Conservation (phyloP, 2,113 vertebrate genomes). For the Camelus bactrianus region DNA sequence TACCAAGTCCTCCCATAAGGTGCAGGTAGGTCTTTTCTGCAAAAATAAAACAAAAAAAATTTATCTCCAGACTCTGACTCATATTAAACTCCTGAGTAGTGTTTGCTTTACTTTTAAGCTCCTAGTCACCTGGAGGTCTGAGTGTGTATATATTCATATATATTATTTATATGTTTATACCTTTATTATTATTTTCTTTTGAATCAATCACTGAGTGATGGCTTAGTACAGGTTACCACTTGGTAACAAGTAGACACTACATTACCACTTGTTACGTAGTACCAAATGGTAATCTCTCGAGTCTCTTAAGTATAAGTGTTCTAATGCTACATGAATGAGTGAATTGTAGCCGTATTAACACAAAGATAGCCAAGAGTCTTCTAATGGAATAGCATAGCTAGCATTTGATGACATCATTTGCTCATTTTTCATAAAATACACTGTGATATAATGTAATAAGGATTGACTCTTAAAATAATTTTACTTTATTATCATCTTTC, state of each 20-base stretch:
- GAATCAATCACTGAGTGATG: background rate
- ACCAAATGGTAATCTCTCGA: background rate
- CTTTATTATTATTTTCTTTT: conserved; percentile 3
- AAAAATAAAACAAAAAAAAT: conserved; percentile 41
- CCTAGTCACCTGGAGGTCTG: background rate
- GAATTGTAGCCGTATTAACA: background rate
- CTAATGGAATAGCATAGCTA: background rate
- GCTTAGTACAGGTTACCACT: background rate
- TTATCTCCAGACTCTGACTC: background rate
- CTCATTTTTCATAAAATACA: conserved; percentile 49
- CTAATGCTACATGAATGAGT: background rate
- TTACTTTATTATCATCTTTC: conserved; percentile 53
- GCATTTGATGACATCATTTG: conserved; percentile 27
- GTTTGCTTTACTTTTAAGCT: conserved; percentile 53
- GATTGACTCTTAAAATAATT: conserved; percentile 32
- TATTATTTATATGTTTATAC: background rate
- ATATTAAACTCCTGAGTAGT: background rate
- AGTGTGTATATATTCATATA: background rate
- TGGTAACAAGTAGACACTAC: background rate
- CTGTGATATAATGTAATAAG: conserved; percentile 44
- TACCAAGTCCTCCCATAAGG: background rate
- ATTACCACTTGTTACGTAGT: background rate
- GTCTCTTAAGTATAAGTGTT: background rate
- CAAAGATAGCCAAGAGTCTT: background rate
- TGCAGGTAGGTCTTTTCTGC: background rate